Percentiles rank a stretch among this genome's conserved stretches.
Evolutionary conservation across 2,888 invertebrate species (phyloP).

Genomic region (Napeogenes sylphis): DNA sequence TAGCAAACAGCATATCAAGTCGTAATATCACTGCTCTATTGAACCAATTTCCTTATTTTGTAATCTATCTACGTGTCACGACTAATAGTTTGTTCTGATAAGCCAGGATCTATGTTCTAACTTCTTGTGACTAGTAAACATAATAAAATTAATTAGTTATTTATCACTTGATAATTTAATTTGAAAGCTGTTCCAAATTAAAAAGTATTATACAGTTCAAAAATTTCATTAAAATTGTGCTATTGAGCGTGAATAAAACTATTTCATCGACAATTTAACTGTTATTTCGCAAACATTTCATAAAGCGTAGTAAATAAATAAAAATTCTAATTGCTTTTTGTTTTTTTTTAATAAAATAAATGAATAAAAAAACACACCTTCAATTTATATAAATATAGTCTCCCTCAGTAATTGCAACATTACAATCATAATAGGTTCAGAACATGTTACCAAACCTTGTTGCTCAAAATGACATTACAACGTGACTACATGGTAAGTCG

Average conservation of each 20-base stretch:
- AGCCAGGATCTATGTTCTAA: constrained; percentile 13
- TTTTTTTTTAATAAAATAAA: not conserved
- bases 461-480: constrained; percentile 23
- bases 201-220: no score
- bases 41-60: constrained; percentile 18
- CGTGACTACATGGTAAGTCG: constrained; percentile 24
- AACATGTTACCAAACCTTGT: constrained; percentile 8
- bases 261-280: no score
- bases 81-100: constrained; percentile 27
- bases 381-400: not conserved
- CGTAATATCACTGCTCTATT: constrained; percentile 24
- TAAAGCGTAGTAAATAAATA: no score
- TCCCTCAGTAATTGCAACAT: not conserved
- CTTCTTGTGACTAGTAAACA: constrained; percentile 1
- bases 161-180: constrained; percentile 7
- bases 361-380: not conserved
- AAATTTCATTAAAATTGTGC: no score
- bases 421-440: constrained; percentile 1
- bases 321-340: no score
- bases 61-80: constrained; percentile 24
- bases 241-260: no score
- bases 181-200: not conserved
- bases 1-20: constrained; percentile 25
- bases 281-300: no score
- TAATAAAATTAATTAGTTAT: constrained; percentile 15